These are phyloP conservation scores for Notothenia rossii DNA, from an alignment of 2,113 vertebrate genomes.

Conservation along the genomic window DNA sequence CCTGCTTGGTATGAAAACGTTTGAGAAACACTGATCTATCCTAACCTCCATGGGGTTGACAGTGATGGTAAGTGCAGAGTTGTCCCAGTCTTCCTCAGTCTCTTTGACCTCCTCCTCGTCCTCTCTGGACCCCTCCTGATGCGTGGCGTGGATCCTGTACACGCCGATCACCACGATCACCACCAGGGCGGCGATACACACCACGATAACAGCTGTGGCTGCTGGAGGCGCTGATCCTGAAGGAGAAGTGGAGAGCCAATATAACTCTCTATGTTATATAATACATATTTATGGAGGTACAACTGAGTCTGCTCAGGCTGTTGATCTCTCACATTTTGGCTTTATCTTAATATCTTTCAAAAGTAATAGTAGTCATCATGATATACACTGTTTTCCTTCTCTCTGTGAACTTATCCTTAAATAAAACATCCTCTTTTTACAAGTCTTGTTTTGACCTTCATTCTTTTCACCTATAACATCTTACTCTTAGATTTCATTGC, in stretches of 20 bases:
- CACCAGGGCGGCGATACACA: slow-evolving; percentile 91
- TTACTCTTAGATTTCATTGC: neutral
- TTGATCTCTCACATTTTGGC: too few species aligned
- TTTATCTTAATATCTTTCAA: too few species aligned
- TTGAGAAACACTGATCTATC: too few species aligned
- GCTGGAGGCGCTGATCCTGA: slow-evolving; percentile 85
- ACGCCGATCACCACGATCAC: slow-evolving; percentile 91
- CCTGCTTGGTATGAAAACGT: too few species aligned
- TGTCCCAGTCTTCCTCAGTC: slow-evolving; percentile 88
- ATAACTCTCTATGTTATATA: neutral
- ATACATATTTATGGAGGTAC: neutral
- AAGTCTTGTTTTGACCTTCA: neutral
- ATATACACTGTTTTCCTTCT: neutral
- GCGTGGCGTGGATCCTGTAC: slow-evolving; percentile 88
- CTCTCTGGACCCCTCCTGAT: slow-evolving; percentile 83
- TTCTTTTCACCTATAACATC: neutral
- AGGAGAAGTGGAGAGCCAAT: neutral
- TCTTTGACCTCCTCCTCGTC: slow-evolving; percentile 85
- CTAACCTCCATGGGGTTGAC: slow-evolving; percentile 96
- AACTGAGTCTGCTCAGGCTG: too few species aligned
- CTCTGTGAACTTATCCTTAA: neutral
- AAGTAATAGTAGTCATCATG: too few species aligned
- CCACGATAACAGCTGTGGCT: slow-evolving; percentile 88
- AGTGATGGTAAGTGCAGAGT: slow-evolving; percentile 93
- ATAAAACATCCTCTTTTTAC: neutral